phyloP scores from a whole-genome alignment of 2,113 vertebrate species.

The Copsychus sechellarum region DNA sequence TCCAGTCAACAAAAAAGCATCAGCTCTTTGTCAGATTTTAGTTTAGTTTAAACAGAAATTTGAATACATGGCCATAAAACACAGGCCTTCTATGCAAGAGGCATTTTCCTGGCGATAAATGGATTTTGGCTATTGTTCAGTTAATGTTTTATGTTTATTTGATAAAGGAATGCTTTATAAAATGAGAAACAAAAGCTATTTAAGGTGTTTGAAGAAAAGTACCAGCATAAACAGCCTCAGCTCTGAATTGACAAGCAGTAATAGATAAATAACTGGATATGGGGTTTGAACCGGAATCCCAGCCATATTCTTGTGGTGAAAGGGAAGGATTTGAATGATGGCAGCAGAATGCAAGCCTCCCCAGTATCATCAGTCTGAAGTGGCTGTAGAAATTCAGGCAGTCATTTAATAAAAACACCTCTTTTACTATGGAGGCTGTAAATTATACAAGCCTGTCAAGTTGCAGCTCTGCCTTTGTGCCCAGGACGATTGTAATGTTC shows the following conservation, averaged over 20 bases:
- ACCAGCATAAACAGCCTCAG: conserved; percentile 43
- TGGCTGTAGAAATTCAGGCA: conserved; percentile 52
- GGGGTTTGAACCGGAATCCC: conserved; percentile 67
- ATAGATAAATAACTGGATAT: conserved; percentile 50
- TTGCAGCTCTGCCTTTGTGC: conserved; percentile 76
- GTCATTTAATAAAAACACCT: conserved; percentile 53
- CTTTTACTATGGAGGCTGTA: conserved; percentile 55
- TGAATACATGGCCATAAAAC: neutral
- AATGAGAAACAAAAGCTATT: conserved; percentile 70
- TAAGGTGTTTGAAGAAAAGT: conserved; percentile 70
- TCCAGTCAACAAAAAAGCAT: neutral
- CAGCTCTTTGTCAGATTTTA: neutral
- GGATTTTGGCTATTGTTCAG: conserved; percentile 1
- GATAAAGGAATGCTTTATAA: conserved; percentile 61
- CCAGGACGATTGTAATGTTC: conserved; percentile 78
- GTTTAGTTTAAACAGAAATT: neutral
- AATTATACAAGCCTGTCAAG: conserved; percentile 65
- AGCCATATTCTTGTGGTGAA: conserved; percentile 35
- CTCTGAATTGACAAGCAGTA: conserved; percentile 3
- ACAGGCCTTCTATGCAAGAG: neutral
- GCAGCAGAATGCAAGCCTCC: conserved; percentile 42
- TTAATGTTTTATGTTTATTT: conserved; percentile 71
- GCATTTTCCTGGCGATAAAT: conserved; percentile 9
- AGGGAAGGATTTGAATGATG: conserved; percentile 33
- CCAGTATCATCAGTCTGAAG: conserved; percentile 21